Conservation (phyloP, 2,113 vertebrate species). For the Alaudala cheleensis region DNA sequence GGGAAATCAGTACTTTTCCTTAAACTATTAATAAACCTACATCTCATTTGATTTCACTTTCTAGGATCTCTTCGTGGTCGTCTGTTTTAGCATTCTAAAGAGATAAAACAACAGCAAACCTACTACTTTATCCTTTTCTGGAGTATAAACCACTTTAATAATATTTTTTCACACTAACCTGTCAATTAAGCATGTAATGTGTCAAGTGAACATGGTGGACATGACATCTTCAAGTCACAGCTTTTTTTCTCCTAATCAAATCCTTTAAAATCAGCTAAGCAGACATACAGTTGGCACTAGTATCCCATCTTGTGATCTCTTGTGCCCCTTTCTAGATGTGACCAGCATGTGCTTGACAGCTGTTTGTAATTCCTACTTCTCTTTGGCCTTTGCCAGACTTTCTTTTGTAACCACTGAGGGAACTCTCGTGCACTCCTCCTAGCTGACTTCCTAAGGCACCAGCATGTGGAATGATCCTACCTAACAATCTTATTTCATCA, state of each 20-base stretch:
- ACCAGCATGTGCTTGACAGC: background rate
- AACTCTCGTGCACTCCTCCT: background rate
- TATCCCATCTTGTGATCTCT: background rate
- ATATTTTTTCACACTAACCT: background rate
- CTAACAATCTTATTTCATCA: background rate
- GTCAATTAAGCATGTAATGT: background rate
- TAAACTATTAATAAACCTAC: background rate
- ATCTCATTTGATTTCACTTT: background rate
- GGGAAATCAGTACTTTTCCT: background rate
- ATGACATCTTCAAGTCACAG: background rate
- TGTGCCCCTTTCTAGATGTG: background rate
- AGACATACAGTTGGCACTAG: background rate
- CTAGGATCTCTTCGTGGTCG: background rate
- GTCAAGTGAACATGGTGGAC: background rate
- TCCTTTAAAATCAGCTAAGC: background rate
- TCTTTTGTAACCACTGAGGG: background rate
- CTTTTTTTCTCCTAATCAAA: background rate
- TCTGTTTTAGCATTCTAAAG: background rate
- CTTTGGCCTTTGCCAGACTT: background rate
- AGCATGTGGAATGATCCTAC: background rate
- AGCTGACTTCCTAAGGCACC: background rate
- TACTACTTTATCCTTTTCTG: background rate
- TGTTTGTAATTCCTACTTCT: background rate
- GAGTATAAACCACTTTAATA: background rate
- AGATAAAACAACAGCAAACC: background rate